A percentile compares a stretch with the other conserved stretches of the same genome.
Evolutionary conservation across 2,888 invertebrate genomes (phyloP).

Genomic region (Odontothrips loti): DNA sequence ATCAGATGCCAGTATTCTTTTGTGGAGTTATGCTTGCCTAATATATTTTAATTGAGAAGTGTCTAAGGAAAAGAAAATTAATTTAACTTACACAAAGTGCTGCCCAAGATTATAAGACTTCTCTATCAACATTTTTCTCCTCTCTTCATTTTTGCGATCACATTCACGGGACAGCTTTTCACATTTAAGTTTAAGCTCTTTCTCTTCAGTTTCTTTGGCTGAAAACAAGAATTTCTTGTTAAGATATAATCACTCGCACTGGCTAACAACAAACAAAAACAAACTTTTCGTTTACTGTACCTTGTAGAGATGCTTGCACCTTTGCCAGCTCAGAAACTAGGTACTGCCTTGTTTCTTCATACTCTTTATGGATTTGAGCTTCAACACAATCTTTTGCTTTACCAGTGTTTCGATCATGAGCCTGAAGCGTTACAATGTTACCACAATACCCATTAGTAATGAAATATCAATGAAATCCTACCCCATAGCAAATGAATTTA

Average conservation of each 20-base stretch:
- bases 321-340: conserved; percentile 42
- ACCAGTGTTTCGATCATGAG: conserved; percentile 38
- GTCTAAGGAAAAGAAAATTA: not conserved
- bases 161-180: conserved; percentile 39
- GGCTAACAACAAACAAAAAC: not conserved
- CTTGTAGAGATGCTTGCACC: conserved; percentile 41
- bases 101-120: conserved; percentile 36
- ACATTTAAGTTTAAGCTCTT: conserved; percentile 39
- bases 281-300: conserved; percentile 30
- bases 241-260: not conserved
- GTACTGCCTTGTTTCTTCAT: conserved; percentile 41
- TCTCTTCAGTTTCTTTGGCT: conserved; percentile 40
- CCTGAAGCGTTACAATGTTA: conserved; percentile 35
- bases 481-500: too few relatives aligned
- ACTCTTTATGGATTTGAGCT: conserved; percentile 41
- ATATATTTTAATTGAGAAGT: not conserved
- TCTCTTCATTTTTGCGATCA: conserved; percentile 39
- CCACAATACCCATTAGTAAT: not conserved
- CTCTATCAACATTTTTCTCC: conserved; percentile 37
- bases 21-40: too few relatives aligned
- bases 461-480: too few relatives aligned
- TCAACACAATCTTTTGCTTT: conserved; percentile 39
- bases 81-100: not conserved
- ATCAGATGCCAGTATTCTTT: not conserved
- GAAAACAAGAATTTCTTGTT: conserved; percentile 22